Conservation (phyloP, 2,797 vertebrate genomes). For the Nasua narica region DNA sequence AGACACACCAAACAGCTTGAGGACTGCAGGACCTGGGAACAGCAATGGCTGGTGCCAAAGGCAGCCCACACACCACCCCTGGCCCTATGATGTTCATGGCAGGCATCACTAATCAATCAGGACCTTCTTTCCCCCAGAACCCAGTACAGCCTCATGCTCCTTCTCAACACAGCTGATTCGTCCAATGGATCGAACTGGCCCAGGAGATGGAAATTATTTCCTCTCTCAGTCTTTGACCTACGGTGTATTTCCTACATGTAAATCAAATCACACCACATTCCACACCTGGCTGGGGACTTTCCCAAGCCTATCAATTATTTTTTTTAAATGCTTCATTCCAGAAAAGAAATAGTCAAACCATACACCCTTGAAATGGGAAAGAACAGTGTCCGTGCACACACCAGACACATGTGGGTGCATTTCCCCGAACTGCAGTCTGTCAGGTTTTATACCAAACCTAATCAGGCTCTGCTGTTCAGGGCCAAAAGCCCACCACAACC, state of each 20-base stretch:
- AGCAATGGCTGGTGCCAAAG: neutral
- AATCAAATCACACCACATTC: neutral
- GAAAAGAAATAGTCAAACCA: conserved; percentile 4
- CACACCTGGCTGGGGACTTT: neutral
- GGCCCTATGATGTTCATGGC: neutral
- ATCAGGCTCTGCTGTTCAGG: neutral
- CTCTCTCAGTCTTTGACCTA: neutral
- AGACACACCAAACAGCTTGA: neutral
- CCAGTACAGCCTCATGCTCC: neutral
- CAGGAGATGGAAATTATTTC: neutral
- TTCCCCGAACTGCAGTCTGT: neutral
- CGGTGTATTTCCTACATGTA: neutral
- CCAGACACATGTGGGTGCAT: neutral
- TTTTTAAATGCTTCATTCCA: neutral
- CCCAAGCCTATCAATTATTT: neutral
- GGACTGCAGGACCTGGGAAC: neutral
- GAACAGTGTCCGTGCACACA: neutral
- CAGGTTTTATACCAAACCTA: neutral
- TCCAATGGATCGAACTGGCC: neutral
- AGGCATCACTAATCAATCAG: neutral
- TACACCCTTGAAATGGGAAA: neutral
- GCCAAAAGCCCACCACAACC: neutral
- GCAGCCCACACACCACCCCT: neutral
- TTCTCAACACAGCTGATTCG: neutral
- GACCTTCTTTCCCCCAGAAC: neutral